phyloP scores from a whole-genome alignment of 2,888 invertebrate genomes.

The Acrobasis suavella region DNA sequence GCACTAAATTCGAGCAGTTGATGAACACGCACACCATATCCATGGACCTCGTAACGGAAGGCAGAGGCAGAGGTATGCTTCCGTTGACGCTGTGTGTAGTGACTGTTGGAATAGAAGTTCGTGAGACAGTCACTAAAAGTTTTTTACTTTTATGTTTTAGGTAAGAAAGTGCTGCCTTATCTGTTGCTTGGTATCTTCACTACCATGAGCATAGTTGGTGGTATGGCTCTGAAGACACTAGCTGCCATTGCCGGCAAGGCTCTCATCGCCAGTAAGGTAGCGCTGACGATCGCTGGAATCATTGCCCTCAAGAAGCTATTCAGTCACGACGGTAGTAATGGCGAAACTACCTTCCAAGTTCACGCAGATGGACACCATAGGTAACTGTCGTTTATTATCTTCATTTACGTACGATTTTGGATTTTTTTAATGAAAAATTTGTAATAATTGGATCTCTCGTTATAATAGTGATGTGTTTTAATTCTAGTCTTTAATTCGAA shows the following conservation, averaged over 20 bases:
- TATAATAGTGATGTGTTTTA: conserved; percentile 55
- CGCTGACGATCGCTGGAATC: conserved; percentile 87
- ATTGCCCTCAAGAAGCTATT: conserved; percentile 88
- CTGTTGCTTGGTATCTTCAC: conserved; percentile 84
- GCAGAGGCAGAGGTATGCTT: conserved; percentile 74
- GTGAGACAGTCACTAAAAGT: not conserved
- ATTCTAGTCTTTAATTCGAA: conserved; percentile 83
- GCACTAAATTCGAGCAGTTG: conserved; percentile 81
- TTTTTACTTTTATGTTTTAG: conserved; percentile 42
- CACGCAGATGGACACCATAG: conserved; percentile 86
- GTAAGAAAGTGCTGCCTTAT: conserved; percentile 82
- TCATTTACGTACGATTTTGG: conserved; percentile 4
- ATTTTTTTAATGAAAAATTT: conserved; percentile 31
- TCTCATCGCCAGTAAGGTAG: conserved; percentile 87
- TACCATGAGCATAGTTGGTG: conserved; percentile 86
- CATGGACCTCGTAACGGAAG: conserved; percentile 82
- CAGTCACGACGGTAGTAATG: conserved; percentile 84
- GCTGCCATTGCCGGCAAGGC: conserved; percentile 88
- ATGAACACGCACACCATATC: conserved; percentile 85
- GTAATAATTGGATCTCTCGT: conserved; percentile 38
- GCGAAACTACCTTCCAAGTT: conserved; percentile 86
- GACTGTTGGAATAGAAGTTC: not conserved
- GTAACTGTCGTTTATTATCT: conserved; percentile 46
- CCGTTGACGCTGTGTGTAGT: not conserved
- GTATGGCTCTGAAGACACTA: conserved; percentile 86